Conservation (phyloP, 2,888 invertebrate species). For the Phengaris alcon region DNA sequence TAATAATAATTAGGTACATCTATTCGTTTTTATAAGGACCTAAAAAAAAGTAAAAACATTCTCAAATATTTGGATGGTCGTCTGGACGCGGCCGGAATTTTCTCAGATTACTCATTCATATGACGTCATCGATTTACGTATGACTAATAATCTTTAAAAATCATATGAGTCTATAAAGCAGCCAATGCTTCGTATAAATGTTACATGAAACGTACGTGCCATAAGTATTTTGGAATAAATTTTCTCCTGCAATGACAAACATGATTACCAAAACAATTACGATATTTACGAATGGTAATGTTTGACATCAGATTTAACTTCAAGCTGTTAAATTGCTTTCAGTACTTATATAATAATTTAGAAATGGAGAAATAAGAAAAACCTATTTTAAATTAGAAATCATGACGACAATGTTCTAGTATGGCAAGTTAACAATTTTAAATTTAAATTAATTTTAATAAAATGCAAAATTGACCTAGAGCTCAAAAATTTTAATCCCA, state of each 20-base stretch:
- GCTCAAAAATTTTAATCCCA: too few species aligned
- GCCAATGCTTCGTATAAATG: slow-evolving; percentile 43
- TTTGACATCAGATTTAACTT: too few species aligned
- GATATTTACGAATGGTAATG: too few species aligned
- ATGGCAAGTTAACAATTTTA: too few species aligned
- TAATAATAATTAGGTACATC: neutral
- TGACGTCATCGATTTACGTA: slow-evolving; percentile 70
- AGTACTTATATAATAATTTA: too few species aligned
- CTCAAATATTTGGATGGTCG: slow-evolving; percentile 35
- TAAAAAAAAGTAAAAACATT: slow-evolving; percentile 17
- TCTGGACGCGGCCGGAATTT: slow-evolving; percentile 50
- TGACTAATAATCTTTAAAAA: slow-evolving; percentile 66
- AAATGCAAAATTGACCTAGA: too few species aligned
- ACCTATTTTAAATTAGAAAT: too few species aligned
- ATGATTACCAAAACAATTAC: neutral
- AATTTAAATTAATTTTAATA: too few species aligned
- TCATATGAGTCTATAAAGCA: slow-evolving; percentile 43
- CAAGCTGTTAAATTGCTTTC: too few species aligned
- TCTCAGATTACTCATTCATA: slow-evolving; percentile 60
- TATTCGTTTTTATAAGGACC: neutral
- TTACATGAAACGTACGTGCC: slow-evolving; percentile 43
- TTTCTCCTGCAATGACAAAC: slow-evolving; percentile 3
- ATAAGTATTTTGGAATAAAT: slow-evolving; percentile 33
- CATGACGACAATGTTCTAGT: too few species aligned
- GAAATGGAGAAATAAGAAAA: too few species aligned